phyloP scores from a whole-genome alignment of 2,888 invertebrate species.

The Apamea sordens region DNA sequence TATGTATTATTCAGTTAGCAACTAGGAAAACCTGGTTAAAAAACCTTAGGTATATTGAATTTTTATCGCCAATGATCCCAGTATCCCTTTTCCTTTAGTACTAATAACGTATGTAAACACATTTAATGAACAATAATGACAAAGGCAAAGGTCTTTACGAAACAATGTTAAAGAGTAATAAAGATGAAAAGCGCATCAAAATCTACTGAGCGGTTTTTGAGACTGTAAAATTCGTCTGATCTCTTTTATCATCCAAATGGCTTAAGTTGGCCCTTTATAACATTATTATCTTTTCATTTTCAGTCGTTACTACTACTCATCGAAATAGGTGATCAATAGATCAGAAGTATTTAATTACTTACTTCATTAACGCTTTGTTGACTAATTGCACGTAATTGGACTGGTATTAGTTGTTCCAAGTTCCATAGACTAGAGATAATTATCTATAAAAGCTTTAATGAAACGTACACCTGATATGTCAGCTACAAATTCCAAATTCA shows the following conservation, averaged over 20 bases:
- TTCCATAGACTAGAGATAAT: constrained; percentile 15
- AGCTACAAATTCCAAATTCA: constrained; percentile 18
- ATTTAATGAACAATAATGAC: constrained; percentile 14
- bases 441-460: background rate
- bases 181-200: constrained; percentile 50
- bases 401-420: constrained; percentile 7
- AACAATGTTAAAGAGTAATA: constrained; percentile 29
- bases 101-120: constrained; percentile 12
- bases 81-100: constrained; percentile 18
- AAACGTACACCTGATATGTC: background rate
- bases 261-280: background rate
- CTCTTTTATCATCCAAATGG: constrained; percentile 7
- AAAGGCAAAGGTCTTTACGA: constrained; percentile 1
- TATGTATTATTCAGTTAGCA: constrained; percentile 31
- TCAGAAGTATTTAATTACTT: constrained; percentile 26
- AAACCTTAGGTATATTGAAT: background rate
- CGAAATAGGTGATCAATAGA: constrained; percentile 10
- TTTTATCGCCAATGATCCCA: constrained; percentile 16
- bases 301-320: background rate
- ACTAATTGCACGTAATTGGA: constrained; percentile 9
- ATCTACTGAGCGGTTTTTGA: constrained; percentile 44
- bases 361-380: constrained; percentile 16
- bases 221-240: constrained; percentile 4
- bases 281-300: constrained; percentile 23
- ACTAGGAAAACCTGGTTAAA: constrained; percentile 15